Percentiles rank a stretch among this genome's conserved stretches.
phyloP scores from a whole-genome alignment of 30 jellyfish, hydroid and myxozoan genomes.

The Catostylus mosaicus region DNA sequence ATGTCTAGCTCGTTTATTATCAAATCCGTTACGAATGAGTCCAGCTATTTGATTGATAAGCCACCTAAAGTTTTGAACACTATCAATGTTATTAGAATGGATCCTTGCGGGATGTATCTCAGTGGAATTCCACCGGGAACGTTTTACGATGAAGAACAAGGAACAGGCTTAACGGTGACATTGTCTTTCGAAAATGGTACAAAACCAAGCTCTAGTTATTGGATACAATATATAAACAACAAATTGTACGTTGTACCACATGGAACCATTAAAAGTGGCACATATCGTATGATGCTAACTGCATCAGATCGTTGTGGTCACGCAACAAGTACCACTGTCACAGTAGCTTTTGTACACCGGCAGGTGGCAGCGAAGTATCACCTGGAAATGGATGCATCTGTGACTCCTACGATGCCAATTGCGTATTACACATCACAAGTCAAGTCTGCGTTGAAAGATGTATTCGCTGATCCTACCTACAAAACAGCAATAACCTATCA shows the following conservation, averaged over 20 bases:
- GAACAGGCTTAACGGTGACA: constrained; percentile 7
- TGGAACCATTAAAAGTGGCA: constrained; percentile 37
- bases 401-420: constrained; percentile 14
- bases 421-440: constrained; percentile 37
- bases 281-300: constrained; percentile 41
- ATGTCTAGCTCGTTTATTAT: constrained; percentile 34
- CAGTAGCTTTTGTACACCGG: constrained; percentile 20
- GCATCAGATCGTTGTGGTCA: constrained; percentile 80
- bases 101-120: constrained; percentile 51
- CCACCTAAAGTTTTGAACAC: constrained; percentile 47
- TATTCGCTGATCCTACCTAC: constrained; percentile 2
- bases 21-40: constrained; percentile 44
- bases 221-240: constrained; percentile 62
- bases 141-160: constrained; percentile 79
- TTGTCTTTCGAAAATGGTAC: constrained; percentile 46
- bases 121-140: constrained; percentile 47
- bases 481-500: constrained; percentile 11
- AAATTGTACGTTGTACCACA: constrained; percentile 67
- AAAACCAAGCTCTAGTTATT: constrained; percentile 13
- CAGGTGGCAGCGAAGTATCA: constrained; percentile 10
- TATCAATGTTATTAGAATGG: constrained; percentile 12
- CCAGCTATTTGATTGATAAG: constrained; percentile 43
- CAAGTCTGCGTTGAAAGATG: constrained; percentile 32
- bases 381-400: constrained; percentile 15
- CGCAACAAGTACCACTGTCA: constrained; percentile 42